phyloP scores from a whole-genome alignment of 2,113 vertebrate species.

The Castor canadensis region DNA sequence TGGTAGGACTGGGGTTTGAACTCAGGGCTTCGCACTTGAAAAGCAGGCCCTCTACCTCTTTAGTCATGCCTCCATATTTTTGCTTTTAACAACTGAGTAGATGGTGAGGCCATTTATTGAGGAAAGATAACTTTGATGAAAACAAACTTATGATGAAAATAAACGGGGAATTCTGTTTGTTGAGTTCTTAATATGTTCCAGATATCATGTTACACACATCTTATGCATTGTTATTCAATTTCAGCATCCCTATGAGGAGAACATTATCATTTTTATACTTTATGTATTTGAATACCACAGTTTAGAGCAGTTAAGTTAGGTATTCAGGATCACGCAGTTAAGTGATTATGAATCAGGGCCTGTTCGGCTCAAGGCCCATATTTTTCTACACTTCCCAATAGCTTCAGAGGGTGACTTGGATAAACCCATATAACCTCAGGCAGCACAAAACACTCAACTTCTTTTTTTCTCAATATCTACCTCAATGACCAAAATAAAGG shows the following conservation, averaged over 20 bases:
- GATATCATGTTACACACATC: neutral
- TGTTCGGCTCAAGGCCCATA: neutral
- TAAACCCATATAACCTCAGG: neutral
- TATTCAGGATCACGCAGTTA: neutral
- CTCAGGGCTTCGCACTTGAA: too few relatives aligned
- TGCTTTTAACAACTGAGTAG: neutral
- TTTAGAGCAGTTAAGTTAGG: neutral
- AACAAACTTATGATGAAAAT: neutral
- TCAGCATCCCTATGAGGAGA: neutral
- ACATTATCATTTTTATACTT: neutral
- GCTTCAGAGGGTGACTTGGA: neutral
- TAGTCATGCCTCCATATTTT: too few relatives aligned
- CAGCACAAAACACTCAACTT: neutral
- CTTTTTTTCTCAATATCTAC: neutral
- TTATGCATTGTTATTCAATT: constrained; percentile 21
- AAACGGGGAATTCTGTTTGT: neutral
- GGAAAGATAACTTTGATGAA: neutral
- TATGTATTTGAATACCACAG: neutral
- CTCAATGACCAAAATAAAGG: neutral
- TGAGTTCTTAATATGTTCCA: neutral
- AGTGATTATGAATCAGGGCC: neutral
- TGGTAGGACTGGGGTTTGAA: too few relatives aligned
- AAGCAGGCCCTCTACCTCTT: too few relatives aligned
- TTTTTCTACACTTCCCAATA: neutral
- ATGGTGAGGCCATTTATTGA: neutral